These are phyloP conservation scores for Oegoconia quadripuncta DNA, from an alignment of 2,888 invertebrate genomes.

Conservation along the genomic window DNA sequence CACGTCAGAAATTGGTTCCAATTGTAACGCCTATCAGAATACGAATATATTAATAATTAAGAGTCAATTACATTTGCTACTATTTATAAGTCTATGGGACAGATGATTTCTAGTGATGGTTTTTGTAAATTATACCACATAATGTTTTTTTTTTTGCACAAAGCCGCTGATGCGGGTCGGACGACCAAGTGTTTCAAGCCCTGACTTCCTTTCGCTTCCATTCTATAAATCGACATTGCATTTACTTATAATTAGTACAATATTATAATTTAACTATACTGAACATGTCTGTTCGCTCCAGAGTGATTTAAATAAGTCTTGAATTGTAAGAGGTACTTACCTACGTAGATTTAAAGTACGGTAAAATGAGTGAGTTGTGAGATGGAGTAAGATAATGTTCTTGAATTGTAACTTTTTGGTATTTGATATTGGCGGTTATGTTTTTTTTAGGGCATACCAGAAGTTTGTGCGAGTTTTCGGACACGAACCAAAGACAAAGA, in stretches of 20 bases:
- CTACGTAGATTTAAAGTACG: slow-evolving; percentile 3
- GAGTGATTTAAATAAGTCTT: slow-evolving; percentile 16
- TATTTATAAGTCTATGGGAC: too few relatives aligned
- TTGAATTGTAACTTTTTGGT: slow-evolving; percentile 4
- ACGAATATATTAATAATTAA: too few relatives aligned
- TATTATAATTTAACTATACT: slow-evolving; percentile 11
- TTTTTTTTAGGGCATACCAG: too few relatives aligned
- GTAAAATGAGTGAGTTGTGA: neutral
- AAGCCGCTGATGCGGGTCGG: too few relatives aligned
- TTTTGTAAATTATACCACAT: neutral
- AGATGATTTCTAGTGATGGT: too few relatives aligned
- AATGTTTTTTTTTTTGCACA: neutral
- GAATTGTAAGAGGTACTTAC: slow-evolving; percentile 6
- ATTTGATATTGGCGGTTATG: slow-evolving; percentile 6
- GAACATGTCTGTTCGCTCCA: slow-evolving; percentile 6
- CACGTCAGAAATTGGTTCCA: too few relatives aligned
- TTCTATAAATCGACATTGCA: slow-evolving; percentile 15
- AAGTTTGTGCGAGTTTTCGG: too few relatives aligned
- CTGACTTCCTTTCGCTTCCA: slow-evolving; percentile 6
- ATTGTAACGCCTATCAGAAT: too few relatives aligned
- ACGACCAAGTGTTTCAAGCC: neutral
- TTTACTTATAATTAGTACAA: slow-evolving; percentile 28
- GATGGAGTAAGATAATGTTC: slow-evolving; percentile 7
- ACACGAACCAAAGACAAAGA: too few relatives aligned
- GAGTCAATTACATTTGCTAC: too few relatives aligned